These are phyloP conservation scores for Agriopis leucophaearia DNA, from an alignment of 2,888 invertebrate species.

Conservation along the genomic window DNA sequence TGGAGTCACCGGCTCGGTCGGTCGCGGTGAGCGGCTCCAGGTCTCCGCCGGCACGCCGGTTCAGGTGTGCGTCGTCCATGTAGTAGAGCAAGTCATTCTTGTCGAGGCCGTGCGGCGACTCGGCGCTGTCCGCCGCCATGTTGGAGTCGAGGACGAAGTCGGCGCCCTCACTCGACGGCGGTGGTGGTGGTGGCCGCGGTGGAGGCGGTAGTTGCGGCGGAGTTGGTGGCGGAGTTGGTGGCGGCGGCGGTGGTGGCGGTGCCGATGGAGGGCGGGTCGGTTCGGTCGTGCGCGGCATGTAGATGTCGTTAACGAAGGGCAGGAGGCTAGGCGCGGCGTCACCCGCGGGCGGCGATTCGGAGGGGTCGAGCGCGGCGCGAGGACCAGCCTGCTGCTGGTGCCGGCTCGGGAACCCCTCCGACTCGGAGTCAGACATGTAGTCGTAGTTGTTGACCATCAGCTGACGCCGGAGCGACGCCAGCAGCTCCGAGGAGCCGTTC, in stretches of 20 bases:
- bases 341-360: neutral
- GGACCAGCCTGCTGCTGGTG: neutral
- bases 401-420: slow-evolving; percentile 30
- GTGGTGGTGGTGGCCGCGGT: no score
- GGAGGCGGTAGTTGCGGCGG: no score
- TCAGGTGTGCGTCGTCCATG: slow-evolving; percentile 36
- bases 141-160: neutral
- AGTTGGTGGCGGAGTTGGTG: no score
- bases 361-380: neutral
- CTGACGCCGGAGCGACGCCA: slow-evolving; percentile 53
- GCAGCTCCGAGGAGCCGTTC: slow-evolving; percentile 29
- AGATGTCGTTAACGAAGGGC: slow-evolving; percentile 22
- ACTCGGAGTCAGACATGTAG: slow-evolving; percentile 49
- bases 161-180: no score
- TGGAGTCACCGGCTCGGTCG: slow-evolving; percentile 10
- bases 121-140: neutral
- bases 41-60: neutral
- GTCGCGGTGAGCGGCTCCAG: neutral
- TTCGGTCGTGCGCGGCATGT: slow-evolving; percentile 5
- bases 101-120: slow-evolving; percentile 19
- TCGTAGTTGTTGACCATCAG: slow-evolving; percentile 68
- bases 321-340: neutral
- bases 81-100: slow-evolving; percentile 57
- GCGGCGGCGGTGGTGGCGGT: no score
- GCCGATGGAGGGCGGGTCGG: no score